These are phyloP conservation scores for Camponotus pennsylvanicus DNA, from an alignment of 1,140 invertebrate genomes.

Conservation along the genomic window DNA sequence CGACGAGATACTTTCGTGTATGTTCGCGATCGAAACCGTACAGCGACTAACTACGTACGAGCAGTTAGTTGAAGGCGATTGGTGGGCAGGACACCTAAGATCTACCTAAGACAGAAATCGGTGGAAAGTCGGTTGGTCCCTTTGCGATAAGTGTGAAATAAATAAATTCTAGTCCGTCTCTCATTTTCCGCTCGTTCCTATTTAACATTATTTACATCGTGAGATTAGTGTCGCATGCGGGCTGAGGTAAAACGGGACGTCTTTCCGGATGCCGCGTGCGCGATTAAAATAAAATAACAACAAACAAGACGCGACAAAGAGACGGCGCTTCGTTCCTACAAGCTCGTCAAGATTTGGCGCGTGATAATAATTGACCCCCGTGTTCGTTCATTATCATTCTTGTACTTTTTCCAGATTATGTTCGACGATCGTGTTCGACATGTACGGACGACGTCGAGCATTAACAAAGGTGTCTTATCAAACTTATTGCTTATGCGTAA, in stretches of 20 bases:
- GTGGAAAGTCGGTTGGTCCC: conserved; percentile 86
- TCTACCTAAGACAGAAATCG: conserved; percentile 86
- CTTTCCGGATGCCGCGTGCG: conserved; percentile 61
- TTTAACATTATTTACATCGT: conserved; percentile 84
- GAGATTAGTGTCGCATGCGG: conserved; percentile 63
- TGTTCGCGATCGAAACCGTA: conserved; percentile 46
- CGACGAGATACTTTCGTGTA: conserved; percentile 20
- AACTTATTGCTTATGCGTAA: conserved; percentile 27
- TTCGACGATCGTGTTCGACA: background rate
- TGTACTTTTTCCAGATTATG: conserved; percentile 4
- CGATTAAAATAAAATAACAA: conserved; percentile 67
- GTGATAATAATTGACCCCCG: conserved; percentile 65
- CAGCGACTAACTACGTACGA: background rate
- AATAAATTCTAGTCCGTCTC: conserved; percentile 78
- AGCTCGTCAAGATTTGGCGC: conserved; percentile 51
- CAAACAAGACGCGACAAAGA: conserved; percentile 64
- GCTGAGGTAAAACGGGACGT: conserved; percentile 73
- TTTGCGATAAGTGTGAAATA: conserved; percentile 80
- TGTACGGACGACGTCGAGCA: background rate
- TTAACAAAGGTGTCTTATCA: conserved; percentile 26
- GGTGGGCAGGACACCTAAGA: conserved; percentile 83
- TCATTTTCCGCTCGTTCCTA: conserved; percentile 75
- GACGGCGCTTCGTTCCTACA: background rate
- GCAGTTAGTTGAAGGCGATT: conserved; percentile 79
- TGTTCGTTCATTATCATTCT: conserved; percentile 42